A percentile compares a stretch with the other conserved stretches of the same genome.
Conservation (phyloP, 2,888 invertebrate species). For the Tetanocera ferruginea region DNA sequence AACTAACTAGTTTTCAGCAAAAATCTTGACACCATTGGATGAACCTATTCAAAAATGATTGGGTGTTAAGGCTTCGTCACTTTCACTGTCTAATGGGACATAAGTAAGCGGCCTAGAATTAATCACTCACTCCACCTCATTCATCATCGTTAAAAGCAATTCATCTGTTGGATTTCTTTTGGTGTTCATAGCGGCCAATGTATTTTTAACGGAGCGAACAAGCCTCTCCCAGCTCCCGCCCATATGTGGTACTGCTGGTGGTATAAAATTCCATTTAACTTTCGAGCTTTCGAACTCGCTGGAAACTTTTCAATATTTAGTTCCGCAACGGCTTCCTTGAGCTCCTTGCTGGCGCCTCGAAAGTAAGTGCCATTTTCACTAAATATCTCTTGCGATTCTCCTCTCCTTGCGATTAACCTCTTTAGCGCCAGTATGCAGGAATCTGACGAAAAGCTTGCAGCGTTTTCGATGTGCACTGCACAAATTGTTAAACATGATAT, state of each 20-base stretch:
- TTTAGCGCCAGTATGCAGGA: no score
- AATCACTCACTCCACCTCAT: slow-evolving; percentile 37
- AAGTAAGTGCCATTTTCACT: slow-evolving; percentile 49
- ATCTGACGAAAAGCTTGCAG: slow-evolving; percentile 39
- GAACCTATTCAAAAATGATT: slow-evolving; percentile 43
- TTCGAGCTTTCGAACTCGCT: slow-evolving; percentile 37
- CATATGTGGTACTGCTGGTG: slow-evolving; percentile 24
- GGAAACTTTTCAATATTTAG: slow-evolving; percentile 35
- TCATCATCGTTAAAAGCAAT: slow-evolving; percentile 30
- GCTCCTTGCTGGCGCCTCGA: slow-evolving; percentile 41
- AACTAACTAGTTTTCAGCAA: slow-evolving; percentile 8
- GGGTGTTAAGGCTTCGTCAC: slow-evolving; percentile 41
- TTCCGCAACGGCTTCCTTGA: slow-evolving; percentile 33
- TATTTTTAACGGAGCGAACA: slow-evolving; percentile 32
- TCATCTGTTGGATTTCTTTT: slow-evolving; percentile 38
- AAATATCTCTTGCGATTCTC: slow-evolving; percentile 40
- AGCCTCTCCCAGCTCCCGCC: slow-evolving; percentile 41
- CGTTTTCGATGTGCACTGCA: slow-evolving; percentile 45
- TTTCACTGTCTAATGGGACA: slow-evolving; percentile 27
- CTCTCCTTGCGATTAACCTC: slow-evolving; percentile 44
- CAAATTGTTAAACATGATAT: slow-evolving; percentile 43
- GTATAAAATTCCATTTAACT: slow-evolving; percentile 40
- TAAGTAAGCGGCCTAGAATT: slow-evolving; percentile 41
- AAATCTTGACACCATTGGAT: no score
- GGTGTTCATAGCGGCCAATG: slow-evolving; percentile 4